Evolutionary conservation across 1,140 invertebrate species (phyloP), one percentile per base, ranked within the genome.

Genomic region (Bombus vancouverensis): DNA sequence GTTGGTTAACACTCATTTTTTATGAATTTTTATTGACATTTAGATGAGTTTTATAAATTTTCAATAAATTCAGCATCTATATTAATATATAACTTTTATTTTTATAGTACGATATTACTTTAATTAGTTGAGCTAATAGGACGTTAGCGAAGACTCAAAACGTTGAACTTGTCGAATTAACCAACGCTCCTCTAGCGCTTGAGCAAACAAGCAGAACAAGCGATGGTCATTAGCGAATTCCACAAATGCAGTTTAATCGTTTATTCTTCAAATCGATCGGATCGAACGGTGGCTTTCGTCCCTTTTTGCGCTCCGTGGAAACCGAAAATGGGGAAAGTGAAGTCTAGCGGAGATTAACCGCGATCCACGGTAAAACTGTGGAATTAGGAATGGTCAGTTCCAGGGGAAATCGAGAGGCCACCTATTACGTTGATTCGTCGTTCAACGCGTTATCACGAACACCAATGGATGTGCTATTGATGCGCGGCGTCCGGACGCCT

Each of bases 301-400:
- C 28, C 32, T 12, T 44, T 65, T 42, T 25, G 39, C 22, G 13
- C 12, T 59, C 22, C 12, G 34, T 37, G 37, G 22, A 12, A 73
- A 57, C 28, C 8, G 47, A 34, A n/a, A 39, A 10, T 8, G 39
- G 37, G 59, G 32, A 53, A 53, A 32, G 42, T 53, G 73, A 81
- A 81, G 32, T 44, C 47, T 39, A 34, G 44, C 59, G 71, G 66
- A 75, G 77, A 85, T 85, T 81, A 74, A 78, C 57, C 73, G 85
- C 66, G 70, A 81, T 84, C 59, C 87, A 44, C 47, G 44, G 25
- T 32, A 72, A 68, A 68, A 88, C 59, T 86, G 90, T 65, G 83
- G 86, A 89, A 93, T 93, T 93, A 92, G 89, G 92, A 89, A 92
- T 92, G 92, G 92, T 93, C 92, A 93, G 92, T 92, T 92, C 92